phyloP scores from a whole-genome alignment of 2,797 vertebrate species.

The Lacerta bilineata region DNA sequence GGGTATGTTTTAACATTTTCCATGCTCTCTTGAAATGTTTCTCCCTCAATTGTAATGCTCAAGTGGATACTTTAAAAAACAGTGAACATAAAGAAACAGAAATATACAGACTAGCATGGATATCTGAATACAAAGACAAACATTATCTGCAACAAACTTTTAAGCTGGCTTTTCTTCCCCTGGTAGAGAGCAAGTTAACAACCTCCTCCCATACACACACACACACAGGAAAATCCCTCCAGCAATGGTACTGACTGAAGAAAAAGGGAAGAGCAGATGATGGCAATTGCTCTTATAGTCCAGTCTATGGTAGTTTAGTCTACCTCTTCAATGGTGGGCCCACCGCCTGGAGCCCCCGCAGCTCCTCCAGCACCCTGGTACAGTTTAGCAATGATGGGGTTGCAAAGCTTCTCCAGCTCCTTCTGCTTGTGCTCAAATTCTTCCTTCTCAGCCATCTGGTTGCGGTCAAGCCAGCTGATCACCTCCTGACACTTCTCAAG shows the following conservation, averaged over 20 bases:
- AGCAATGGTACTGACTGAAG: conserved; percentile 45
- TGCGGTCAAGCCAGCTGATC: conserved; percentile 90
- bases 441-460: conserved; percentile 93
- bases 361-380: conserved; percentile 84
- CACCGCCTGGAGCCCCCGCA: conserved; percentile 74
- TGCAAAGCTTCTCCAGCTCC: conserved; percentile 92
- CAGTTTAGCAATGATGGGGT: conserved; percentile 84
- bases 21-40: conserved; percentile 21
- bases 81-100: conserved; percentile 34
- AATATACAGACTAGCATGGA: conserved; percentile 2
- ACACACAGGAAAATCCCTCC: not conserved
- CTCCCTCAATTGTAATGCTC: not conserved
- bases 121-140: conserved; percentile 18
- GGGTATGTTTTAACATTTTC: not conserved
- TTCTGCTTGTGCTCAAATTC: conserved; percentile 93
- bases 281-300: conserved; percentile 59
- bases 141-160: conserved; percentile 18
- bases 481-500: conserved; percentile 90
- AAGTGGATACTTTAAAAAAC: conserved; percentile 7
- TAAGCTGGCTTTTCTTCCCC: conserved; percentile 1
- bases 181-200: conserved; percentile 15
- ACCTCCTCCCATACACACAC: conserved; percentile 13
- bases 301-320: conserved; percentile 79
- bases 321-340: conserved; percentile 92
- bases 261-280: conserved; percentile 67